These are phyloP conservation scores for Cheilinus undulatus DNA, from an alignment of 2,113 vertebrate species.

Conservation along the genomic window DNA sequence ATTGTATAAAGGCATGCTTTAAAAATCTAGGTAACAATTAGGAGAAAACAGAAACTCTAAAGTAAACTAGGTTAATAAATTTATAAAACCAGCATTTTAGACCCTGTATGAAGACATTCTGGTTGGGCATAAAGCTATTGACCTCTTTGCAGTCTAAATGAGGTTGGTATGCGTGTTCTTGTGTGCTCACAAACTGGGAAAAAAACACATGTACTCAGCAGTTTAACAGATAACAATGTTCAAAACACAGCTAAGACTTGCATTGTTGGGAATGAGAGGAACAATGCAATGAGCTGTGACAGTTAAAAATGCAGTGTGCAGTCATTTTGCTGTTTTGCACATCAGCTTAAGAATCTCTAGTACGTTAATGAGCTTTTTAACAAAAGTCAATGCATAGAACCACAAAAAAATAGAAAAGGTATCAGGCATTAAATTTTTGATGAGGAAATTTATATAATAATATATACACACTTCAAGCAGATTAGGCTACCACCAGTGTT, in stretches of 20 bases:
- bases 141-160: background rate
- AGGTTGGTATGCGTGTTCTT: background rate
- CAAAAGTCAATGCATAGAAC: too few relatives aligned
- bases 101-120: background rate
- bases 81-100: background rate
- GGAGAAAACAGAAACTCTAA: background rate
- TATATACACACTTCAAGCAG: too few relatives aligned
- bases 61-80: background rate
- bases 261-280: conserved; percentile 32
- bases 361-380: too few relatives aligned
- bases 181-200: background rate
- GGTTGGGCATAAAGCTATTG: background rate
- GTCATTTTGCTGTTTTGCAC: background rate
- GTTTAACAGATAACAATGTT: conserved; percentile 39
- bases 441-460: too few relatives aligned
- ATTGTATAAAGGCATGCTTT: background rate
- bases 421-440: too few relatives aligned
- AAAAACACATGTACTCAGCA: conserved; percentile 51
- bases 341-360: background rate
- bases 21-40: background rate
- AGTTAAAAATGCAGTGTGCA: conserved; percentile 22
- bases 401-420: background rate
- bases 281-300: conserved; percentile 21
- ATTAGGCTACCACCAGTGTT: too few relatives aligned
- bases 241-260: conserved; percentile 20